Conservation (phyloP, 2,888 invertebrate species). For the Pterobdella sp. region DNA sequence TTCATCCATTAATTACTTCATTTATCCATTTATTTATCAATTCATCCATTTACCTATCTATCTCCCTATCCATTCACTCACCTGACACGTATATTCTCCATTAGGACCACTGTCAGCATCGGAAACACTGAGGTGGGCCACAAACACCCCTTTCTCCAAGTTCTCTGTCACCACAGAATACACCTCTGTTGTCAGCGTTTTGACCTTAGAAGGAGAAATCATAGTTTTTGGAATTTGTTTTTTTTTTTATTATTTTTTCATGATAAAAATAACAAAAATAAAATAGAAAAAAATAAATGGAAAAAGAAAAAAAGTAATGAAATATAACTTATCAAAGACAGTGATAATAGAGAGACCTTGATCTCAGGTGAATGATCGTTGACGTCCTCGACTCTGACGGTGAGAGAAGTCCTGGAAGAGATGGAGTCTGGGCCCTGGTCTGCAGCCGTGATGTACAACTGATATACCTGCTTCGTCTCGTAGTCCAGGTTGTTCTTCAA, state of each 20-base stretch:
- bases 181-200: slow-evolving; percentile 37
- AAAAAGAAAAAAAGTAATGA: too few relatives aligned
- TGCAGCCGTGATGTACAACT: slow-evolving; percentile 33
- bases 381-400: slow-evolving; percentile 41
- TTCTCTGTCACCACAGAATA: slow-evolving; percentile 66
- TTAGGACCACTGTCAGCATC: slow-evolving; percentile 77
- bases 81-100: slow-evolving; percentile 61
- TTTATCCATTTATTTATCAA: too few relatives aligned
- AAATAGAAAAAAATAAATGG: too few relatives aligned
- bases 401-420: slow-evolving; percentile 38
- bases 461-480: slow-evolving; percentile 31
- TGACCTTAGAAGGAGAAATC: slow-evolving; percentile 31
- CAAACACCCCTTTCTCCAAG: slow-evolving; percentile 61
- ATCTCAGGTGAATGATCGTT: slow-evolving; percentile 43
- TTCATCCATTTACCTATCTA: background rate
- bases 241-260: too few relatives aligned
- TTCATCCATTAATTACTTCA: too few relatives aligned
- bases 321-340: too few relatives aligned
- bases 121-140: slow-evolving; percentile 72
- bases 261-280: too few relatives aligned
- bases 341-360: too few relatives aligned
- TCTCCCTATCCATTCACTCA: slow-evolving; percentile 7
- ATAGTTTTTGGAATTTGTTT: background rate
- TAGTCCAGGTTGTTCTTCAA: slow-evolving; percentile 34
- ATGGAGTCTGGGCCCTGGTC: slow-evolving; percentile 40